Conservation (phyloP, 2,888 invertebrate species). For the Folsomia candida region DNA sequence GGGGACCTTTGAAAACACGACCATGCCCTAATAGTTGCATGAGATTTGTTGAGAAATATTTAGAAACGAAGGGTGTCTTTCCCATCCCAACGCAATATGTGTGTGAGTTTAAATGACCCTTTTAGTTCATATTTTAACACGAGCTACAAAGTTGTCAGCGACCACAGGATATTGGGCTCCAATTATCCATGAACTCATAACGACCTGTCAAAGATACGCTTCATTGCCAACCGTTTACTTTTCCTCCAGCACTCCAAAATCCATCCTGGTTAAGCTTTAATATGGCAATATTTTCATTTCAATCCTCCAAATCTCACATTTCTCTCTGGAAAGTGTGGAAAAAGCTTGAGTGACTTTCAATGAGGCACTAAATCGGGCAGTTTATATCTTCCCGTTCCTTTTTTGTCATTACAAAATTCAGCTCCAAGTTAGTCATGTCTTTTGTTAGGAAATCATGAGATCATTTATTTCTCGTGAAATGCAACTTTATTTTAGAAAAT, state of each 20-base stretch:
- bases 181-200: slow-evolving; percentile 47
- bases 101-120: background rate
- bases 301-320: slow-evolving; percentile 7
- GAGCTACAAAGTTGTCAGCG: slow-evolving; percentile 49
- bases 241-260: background rate
- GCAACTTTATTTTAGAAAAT: too few species aligned
- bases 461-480: background rate
- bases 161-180: slow-evolving; percentile 36
- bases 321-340: background rate
- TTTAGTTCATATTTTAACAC: slow-evolving; percentile 32
- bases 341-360: slow-evolving; percentile 8
- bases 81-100: too few species aligned
- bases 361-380: slow-evolving; percentile 9
- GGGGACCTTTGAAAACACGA: too few species aligned
- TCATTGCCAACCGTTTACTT: slow-evolving; percentile 22
- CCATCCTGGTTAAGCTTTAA: background rate
- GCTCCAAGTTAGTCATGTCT: too few species aligned
- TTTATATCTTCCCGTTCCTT: background rate
- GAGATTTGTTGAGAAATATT: too few species aligned
- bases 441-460: background rate
- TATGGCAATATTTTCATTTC: background rate
- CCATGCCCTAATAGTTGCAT: too few species aligned
- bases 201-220: slow-evolving; percentile 46
- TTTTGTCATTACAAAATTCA: background rate
- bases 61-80: too few species aligned